Conservation (phyloP, 2,113 vertebrate genomes). For the Ctenodactylus gundi region DNA sequence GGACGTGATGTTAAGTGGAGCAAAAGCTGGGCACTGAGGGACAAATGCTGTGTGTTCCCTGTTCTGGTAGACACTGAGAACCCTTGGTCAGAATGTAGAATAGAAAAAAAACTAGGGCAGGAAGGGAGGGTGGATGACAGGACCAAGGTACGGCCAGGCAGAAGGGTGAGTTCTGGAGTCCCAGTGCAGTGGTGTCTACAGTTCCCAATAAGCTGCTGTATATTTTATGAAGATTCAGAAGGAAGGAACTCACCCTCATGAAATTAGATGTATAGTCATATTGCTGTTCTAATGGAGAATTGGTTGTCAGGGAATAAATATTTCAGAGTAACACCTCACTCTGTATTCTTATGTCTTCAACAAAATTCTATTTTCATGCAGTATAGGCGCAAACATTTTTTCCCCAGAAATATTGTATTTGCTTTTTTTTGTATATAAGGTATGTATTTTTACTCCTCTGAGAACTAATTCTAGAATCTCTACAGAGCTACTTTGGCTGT, state of each 20-base stretch:
- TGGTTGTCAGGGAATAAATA: background rate
- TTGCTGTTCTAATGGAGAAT: background rate
- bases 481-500: background rate
- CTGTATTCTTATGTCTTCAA: background rate
- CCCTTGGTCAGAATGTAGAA: no score
- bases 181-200: background rate
- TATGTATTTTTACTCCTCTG: background rate
- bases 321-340: background rate
- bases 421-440: background rate
- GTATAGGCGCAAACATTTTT: background rate
- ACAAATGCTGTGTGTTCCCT: no score
- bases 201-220: background rate
- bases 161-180: background rate
- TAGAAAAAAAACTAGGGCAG: background rate
- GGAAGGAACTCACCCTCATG: background rate
- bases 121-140: no score
- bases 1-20: background rate
- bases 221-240: background rate
- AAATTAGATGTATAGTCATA: background rate
- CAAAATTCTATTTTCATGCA: background rate
- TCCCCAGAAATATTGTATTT: background rate
- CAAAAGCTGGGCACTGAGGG: background rate
- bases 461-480: background rate
- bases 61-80: background rate
- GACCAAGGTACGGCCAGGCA: no score